These are phyloP conservation scores for Drosophila equinoxialis DNA, from an alignment of 1,140 invertebrate species.

Conservation along the genomic window DNA sequence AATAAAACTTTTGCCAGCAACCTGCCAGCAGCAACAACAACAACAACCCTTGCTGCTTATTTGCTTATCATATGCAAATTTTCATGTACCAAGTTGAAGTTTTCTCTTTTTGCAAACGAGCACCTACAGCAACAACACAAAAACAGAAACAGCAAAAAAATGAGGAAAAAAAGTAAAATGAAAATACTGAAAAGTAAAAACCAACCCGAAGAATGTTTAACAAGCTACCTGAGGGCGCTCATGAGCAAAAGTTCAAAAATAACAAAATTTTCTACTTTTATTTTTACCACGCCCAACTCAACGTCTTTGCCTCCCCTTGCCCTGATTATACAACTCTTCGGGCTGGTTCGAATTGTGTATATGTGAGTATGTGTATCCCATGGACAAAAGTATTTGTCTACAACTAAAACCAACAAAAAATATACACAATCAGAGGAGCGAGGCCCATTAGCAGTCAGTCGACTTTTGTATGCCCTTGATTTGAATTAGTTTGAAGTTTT, in stretches of 20 bases:
- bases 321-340: conserved; percentile 55
- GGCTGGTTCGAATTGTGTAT: conserved; percentile 31
- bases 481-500: no score
- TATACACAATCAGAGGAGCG: background rate
- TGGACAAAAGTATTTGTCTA: conserved; percentile 30
- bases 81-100: conserved; percentile 73
- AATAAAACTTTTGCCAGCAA: conserved; percentile 77
- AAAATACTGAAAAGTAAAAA: conserved; percentile 36
- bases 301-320: background rate
- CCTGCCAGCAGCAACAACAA: conserved; percentile 47
- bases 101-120: conserved; percentile 41
- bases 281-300: conserved; percentile 47
- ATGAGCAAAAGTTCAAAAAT: conserved; percentile 77
- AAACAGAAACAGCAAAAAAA: conserved; percentile 26
- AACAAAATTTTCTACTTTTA: conserved; percentile 73
- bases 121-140: conserved; percentile 20
- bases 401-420: conserved; percentile 8
- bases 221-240: conserved; percentile 70
- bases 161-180: conserved; percentile 11
- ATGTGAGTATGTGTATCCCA: background rate
- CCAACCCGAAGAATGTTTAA: conserved; percentile 73
- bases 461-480: background rate
- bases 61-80: conserved; percentile 81
- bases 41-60: conserved; percentile 61
- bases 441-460: background rate